Percentiles rank a stretch among this genome's conserved stretches.
Conservation (phyloP, 2,797 vertebrate genomes). For the Aplochiton taeniatus region DNA sequence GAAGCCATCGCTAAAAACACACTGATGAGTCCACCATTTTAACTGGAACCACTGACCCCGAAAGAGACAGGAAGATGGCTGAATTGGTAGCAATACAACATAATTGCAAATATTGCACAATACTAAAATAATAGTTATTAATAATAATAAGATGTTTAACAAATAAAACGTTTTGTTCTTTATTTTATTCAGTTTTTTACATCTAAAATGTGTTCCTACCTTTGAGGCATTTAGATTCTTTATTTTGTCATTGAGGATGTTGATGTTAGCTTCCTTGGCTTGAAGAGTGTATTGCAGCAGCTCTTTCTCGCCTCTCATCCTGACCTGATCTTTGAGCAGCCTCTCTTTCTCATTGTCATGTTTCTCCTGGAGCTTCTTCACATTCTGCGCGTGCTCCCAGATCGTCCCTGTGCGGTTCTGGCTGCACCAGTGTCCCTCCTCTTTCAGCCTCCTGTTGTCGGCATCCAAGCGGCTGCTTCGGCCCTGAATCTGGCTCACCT, state of each 20-base stretch:
- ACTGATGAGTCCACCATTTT: too few species aligned
- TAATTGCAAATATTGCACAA: too few species aligned
- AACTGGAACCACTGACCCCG: too few species aligned
- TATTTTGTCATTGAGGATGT: slow-evolving; percentile 52
- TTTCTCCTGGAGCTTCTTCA: slow-evolving; percentile 44
- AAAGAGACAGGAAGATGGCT: too few species aligned
- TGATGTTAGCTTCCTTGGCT: slow-evolving; percentile 48
- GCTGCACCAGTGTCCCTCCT: slow-evolving; percentile 63
- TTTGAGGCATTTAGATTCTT: slow-evolving; percentile 55
- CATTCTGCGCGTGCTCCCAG: slow-evolving; percentile 32
- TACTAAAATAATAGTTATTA: not conserved
- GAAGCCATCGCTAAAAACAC: too few species aligned
- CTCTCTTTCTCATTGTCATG: slow-evolving; percentile 61
- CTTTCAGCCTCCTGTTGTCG: slow-evolving; percentile 62
- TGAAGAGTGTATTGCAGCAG: slow-evolving; percentile 50
- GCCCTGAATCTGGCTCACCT: slow-evolving; percentile 53
- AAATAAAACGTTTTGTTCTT: too few species aligned
- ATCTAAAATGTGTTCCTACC: slow-evolving; percentile 36
- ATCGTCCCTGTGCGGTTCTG: slow-evolving; percentile 58
- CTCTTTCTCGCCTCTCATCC: slow-evolving; percentile 47
- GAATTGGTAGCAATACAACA: too few species aligned
- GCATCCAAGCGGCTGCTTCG: slow-evolving; percentile 59
- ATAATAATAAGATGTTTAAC: too few species aligned
- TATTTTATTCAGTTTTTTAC: not conserved
- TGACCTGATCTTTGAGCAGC: slow-evolving; percentile 64